Conservation (phyloP, 2,888 invertebrate genomes). For the Agrochola lota region DNA sequence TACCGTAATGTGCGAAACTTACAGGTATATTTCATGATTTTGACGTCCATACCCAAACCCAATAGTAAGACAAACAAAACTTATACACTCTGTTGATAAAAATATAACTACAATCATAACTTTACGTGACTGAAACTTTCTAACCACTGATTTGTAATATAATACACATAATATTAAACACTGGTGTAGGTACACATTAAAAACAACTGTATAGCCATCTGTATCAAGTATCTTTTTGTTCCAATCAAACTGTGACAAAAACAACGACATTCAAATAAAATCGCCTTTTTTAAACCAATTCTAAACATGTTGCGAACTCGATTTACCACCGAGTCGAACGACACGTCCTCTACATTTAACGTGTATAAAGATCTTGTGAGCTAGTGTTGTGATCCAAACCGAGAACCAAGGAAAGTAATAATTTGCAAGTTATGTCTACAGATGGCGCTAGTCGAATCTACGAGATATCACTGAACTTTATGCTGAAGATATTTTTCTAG, state of each 20-base stretch:
- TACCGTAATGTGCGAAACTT: background rate
- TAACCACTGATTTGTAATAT: background rate
- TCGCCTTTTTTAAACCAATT: conserved; percentile 28
- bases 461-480: conserved; percentile 16
- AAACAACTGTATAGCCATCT: background rate
- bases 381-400: conserved; percentile 27
- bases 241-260: conserved; percentile 35
- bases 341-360: conserved; percentile 59
- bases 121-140: conserved; percentile 22
- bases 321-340: conserved; percentile 27
- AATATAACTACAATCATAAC: conserved; percentile 19
- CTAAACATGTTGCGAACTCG: conserved; percentile 12
- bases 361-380: conserved; percentile 30
- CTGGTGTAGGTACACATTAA: background rate
- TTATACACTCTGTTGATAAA: conserved; percentile 6
- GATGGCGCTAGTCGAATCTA: conserved; percentile 58
- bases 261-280: conserved; percentile 16
- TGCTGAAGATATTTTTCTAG: conserved; percentile 4
- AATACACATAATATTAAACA: background rate
- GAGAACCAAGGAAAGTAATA: conserved; percentile 43
- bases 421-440: conserved; percentile 46
- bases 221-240: conserved; percentile 5
- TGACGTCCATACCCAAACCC: background rate
- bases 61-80: conserved; percentile 2
- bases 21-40: conserved; percentile 3